Evolutionary conservation across 2,113 vertebrate genomes (phyloP).

Genomic region (Trogon melanurus): DNA sequence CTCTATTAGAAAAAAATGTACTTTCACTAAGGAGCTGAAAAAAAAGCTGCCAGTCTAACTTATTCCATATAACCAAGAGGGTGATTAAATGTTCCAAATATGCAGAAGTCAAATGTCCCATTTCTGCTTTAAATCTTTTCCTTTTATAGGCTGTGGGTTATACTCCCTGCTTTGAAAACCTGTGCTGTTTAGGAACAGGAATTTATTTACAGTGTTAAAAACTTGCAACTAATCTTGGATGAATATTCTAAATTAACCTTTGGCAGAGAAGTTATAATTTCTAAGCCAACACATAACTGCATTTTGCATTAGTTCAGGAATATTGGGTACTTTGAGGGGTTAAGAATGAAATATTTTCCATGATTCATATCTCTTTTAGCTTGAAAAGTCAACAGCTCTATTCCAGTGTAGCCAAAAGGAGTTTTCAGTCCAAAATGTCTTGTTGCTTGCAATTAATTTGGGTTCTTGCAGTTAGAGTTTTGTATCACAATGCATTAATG

Average conservation of each 20-base stretch:
- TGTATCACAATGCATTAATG: constrained; percentile 54
- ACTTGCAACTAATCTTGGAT: constrained; percentile 53
- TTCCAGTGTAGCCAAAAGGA: constrained; percentile 50
- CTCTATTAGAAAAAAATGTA: constrained; percentile 7
- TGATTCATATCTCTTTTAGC: constrained; percentile 60
- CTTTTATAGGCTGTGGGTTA: constrained; percentile 60
- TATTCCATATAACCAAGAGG: constrained; percentile 50
- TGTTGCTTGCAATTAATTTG: constrained; percentile 52
- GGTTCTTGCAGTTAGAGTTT: constrained; percentile 51
- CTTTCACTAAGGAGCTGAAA: constrained; percentile 20
- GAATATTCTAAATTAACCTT: constrained; percentile 59
- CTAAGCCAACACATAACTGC: constrained; percentile 48
- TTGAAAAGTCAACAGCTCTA: constrained; percentile 51
- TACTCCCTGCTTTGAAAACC: constrained; percentile 56
- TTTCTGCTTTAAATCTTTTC: constrained; percentile 69
- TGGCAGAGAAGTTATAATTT: not conserved
- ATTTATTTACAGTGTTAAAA: constrained; percentile 68
- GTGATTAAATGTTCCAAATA: constrained; percentile 67
- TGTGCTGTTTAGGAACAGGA: constrained; percentile 49
- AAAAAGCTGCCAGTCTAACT: constrained; percentile 7
- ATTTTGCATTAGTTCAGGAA: constrained; percentile 47
- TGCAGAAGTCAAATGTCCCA: constrained; percentile 43
- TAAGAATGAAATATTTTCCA: constrained; percentile 60
- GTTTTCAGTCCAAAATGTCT: constrained; percentile 58
- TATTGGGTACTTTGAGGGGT: constrained; percentile 42